Percentiles rank a stretch among this genome's conserved stretches.
Evolutionary conservation across 1,140 invertebrate species (phyloP).

Genomic region (Diuraphis noxia): DNA sequence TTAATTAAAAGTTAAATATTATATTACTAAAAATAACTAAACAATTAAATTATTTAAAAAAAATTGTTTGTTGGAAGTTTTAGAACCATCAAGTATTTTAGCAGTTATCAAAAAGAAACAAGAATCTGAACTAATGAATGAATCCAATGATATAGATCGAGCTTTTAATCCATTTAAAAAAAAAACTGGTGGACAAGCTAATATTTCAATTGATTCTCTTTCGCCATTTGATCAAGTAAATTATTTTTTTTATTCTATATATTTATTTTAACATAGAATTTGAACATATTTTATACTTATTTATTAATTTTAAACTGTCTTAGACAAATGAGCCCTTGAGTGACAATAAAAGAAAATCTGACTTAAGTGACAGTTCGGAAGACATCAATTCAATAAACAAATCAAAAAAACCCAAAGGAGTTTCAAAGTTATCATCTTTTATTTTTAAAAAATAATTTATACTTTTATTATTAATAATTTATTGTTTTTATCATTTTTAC

Average conservation of each 20-base stretch:
- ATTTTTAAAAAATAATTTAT: conserved; percentile 44
- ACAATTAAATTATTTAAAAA: background rate
- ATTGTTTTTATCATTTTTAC: background rate
- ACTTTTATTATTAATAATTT: background rate
- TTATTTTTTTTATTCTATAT: background rate
- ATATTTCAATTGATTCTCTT: background rate
- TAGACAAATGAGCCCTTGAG: background rate
- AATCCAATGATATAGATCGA: conserved; percentile 29
- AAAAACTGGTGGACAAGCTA: background rate
- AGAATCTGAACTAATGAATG: conserved; percentile 27
- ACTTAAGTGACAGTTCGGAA: background rate
- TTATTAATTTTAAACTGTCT: background rate
- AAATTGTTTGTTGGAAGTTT: background rate
- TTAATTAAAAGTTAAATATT: background rate
- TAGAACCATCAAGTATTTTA: conserved; percentile 36
- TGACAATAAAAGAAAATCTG: conserved; percentile 47
- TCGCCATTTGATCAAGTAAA: conserved; percentile 19
- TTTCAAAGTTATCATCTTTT: conserved; percentile 48
- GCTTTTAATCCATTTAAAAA: conserved; percentile 37
- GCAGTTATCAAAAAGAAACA: conserved; percentile 30
- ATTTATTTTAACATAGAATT: background rate
- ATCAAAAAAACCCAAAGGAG: conserved; percentile 49
- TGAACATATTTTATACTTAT: background rate
- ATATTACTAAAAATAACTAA: background rate
- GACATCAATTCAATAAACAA: background rate